A percentile compares a stretch with the other conserved stretches of the same genome.
phyloP scores from a whole-genome alignment of 2,113 vertebrate genomes.

The Siniperca knerii region DNA sequence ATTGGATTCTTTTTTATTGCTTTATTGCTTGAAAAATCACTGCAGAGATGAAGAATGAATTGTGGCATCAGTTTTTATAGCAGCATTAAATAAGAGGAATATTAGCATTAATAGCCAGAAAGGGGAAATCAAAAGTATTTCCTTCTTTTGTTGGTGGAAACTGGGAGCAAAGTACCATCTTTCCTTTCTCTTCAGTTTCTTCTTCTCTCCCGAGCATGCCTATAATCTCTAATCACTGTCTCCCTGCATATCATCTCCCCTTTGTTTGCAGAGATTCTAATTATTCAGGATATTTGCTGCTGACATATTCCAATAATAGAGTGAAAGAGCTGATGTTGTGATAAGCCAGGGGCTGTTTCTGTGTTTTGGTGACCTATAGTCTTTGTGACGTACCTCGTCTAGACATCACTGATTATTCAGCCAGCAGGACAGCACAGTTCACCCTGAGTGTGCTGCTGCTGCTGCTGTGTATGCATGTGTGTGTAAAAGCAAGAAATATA shows the following conservation, averaged over 20 bases:
- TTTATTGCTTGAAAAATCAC: background rate
- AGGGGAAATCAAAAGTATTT: background rate
- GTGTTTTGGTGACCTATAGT: constrained; percentile 61
- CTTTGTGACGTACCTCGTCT: constrained; percentile 60
- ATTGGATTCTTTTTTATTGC: background rate
- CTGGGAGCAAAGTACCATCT: background rate
- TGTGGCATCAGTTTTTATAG: background rate
- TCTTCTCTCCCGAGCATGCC: background rate
- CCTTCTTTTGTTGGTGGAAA: background rate
- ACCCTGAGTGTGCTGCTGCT: constrained; percentile 10
- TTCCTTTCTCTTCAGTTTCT: background rate
- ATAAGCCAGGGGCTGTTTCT: constrained; percentile 46
- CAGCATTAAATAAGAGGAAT: background rate
- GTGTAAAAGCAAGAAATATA: background rate
- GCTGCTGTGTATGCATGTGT: background rate
- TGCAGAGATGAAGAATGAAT: background rate
- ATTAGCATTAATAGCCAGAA: background rate
- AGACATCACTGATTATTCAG: constrained; percentile 63
- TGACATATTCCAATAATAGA: constrained; percentile 34
- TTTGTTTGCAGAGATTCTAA: constrained; percentile 34
- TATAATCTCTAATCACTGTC: constrained; percentile 11
- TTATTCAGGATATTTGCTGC: constrained; percentile 24
- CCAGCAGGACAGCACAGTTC: constrained; percentile 11
- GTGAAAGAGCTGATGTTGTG: constrained; percentile 31
- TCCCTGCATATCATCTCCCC: background rate